These are phyloP conservation scores for Apodemia zela DNA, from an alignment of 2,888 invertebrate genomes.

Conservation along the genomic window DNA sequence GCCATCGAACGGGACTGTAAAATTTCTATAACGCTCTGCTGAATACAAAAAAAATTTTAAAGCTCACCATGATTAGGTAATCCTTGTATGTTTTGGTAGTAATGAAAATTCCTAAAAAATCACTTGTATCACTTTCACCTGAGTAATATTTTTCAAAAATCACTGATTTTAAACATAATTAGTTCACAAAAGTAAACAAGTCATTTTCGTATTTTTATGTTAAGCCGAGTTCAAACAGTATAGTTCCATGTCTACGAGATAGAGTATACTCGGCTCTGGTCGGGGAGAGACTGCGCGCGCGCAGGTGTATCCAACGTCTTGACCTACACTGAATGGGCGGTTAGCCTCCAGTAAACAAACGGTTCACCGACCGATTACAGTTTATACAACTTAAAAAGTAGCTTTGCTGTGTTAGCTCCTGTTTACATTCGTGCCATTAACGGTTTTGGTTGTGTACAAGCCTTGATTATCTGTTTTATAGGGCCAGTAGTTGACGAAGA, in stretches of 20 bases:
- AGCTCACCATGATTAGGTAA: slow-evolving; percentile 9
- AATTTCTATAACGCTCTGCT: slow-evolving; percentile 43
- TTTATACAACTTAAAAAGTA: slow-evolving; percentile 48
- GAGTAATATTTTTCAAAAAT: slow-evolving; percentile 38
- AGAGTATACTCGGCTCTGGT: slow-evolving; percentile 55
- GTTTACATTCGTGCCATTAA: slow-evolving; percentile 40
- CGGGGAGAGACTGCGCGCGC: slow-evolving; percentile 53
- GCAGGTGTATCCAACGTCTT: slow-evolving; percentile 54
- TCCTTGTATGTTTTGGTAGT: slow-evolving; percentile 25
- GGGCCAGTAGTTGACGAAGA: not conserved
- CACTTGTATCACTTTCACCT: slow-evolving; percentile 67
- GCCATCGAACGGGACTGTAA: slow-evolving; percentile 50
- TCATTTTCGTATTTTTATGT: slow-evolving; percentile 53
- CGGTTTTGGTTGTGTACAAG: slow-evolving; percentile 43
- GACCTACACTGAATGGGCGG: slow-evolving; percentile 64
- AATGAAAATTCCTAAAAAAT: slow-evolving; percentile 49
- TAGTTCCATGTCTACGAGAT: slow-evolving; percentile 52
- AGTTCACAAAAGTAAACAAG: slow-evolving; percentile 52
- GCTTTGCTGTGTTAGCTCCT: slow-evolving; percentile 42
- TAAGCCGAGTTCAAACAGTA: slow-evolving; percentile 28
- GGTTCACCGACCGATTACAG: slow-evolving; percentile 77
- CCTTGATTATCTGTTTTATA: not conserved
- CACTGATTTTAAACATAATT: slow-evolving; percentile 61
- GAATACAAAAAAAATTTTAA: not conserved
- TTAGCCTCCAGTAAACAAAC: slow-evolving; percentile 73